Percentiles rank a stretch among this genome's conserved stretches.
Evolutionary conservation across 2,797 vertebrate species (phyloP).

Genomic region (Aulostomus chinensis): DNA sequence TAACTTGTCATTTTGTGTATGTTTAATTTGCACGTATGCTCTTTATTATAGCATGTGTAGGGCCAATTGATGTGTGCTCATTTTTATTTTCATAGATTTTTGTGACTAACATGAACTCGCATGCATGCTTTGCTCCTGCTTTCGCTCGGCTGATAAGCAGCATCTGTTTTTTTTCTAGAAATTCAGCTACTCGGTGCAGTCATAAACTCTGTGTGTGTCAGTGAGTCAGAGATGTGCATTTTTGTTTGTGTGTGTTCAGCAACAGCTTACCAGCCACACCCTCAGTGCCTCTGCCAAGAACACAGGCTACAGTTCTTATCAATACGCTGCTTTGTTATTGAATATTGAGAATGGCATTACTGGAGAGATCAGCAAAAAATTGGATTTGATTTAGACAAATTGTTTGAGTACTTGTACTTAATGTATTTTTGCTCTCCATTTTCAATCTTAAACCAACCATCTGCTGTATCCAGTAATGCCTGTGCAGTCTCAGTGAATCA

Average conservation of each 20-base stretch:
- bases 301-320: constrained; percentile 65
- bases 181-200: constrained; percentile 49
- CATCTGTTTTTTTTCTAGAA: constrained; percentile 37
- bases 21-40: constrained; percentile 43
- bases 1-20: not conserved
- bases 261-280: constrained; percentile 57
- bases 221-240: constrained; percentile 5
- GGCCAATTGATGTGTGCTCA: constrained; percentile 1
- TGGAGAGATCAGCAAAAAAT: constrained; percentile 73
- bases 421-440: constrained; percentile 1
- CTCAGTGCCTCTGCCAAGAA: constrained; percentile 73
- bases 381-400: not conserved
- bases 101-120: constrained; percentile 38
- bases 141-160: constrained; percentile 33
- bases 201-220: constrained; percentile 30
- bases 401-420: not conserved
- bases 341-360: constrained; percentile 84
- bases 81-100: constrained; percentile 17
- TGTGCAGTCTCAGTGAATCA: constrained; percentile 80
- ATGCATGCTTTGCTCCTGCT: constrained; percentile 5
- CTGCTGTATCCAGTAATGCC: constrained; percentile 85
- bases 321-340: constrained; percentile 77
- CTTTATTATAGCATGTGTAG: constrained; percentile 23
- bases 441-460: not conserved
- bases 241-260: constrained; percentile 49